These are phyloP conservation scores for Anodontia alba DNA, from an alignment of 2,888 invertebrate species.

Conservation along the genomic window DNA sequence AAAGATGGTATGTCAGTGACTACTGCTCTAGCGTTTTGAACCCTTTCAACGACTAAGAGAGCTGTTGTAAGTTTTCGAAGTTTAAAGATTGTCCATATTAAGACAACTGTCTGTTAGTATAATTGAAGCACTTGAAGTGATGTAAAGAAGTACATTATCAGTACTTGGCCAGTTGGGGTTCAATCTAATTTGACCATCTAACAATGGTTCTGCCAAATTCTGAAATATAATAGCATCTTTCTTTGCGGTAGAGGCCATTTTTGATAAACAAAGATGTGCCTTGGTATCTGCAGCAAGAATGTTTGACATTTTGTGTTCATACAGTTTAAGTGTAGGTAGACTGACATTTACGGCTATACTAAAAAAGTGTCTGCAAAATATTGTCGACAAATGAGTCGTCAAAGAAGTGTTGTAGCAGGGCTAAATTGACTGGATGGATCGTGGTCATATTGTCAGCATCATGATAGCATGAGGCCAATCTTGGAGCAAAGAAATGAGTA, in stretches of 20 bases:
- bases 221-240: slow-evolving; percentile 41
- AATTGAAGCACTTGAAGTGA: neutral
- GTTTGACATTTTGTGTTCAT: slow-evolving; percentile 38
- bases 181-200: slow-evolving; percentile 33
- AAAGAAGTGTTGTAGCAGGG: slow-evolving; percentile 46
- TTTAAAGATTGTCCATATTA: slow-evolving; percentile 23
- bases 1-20: slow-evolving; percentile 30
- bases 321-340: slow-evolving; percentile 33
- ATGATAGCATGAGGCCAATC: slow-evolving; percentile 25
- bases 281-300: slow-evolving; percentile 42
- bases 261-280: slow-evolving; percentile 35
- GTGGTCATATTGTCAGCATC: slow-evolving; percentile 16
- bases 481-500: slow-evolving; percentile 22
- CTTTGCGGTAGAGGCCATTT: slow-evolving; percentile 45
- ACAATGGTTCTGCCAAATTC: slow-evolving; percentile 40
- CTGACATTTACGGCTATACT: slow-evolving; percentile 30
- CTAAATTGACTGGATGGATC: slow-evolving; percentile 46
- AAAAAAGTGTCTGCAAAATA: slow-evolving; percentile 35
- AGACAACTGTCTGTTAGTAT: neutral
- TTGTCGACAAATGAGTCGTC: slow-evolving; percentile 12
- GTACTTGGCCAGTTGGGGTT: slow-evolving; percentile 28
- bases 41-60: neutral
- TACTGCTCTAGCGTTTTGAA: slow-evolving; percentile 7
- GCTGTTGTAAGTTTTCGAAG: slow-evolving; percentile 15
- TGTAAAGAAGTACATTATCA: slow-evolving; percentile 15